A percentile compares a stretch with the other conserved stretches of the same genome.
Conservation (phyloP, 2,113 vertebrate species). For the Seriola quinqueradiata region DNA sequence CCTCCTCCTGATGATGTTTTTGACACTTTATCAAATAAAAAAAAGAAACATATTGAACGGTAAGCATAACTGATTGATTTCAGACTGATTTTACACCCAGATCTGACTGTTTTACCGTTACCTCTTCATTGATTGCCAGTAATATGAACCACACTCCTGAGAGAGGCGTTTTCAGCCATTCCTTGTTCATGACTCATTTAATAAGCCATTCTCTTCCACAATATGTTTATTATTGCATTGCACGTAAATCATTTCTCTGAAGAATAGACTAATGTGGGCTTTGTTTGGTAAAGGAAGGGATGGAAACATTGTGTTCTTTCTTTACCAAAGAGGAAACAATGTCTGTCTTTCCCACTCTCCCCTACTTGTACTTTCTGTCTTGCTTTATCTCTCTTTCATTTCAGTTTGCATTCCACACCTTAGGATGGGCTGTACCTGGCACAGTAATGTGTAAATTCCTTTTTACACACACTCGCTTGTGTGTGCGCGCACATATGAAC, state of each 20-base stretch:
- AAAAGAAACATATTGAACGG: not conserved
- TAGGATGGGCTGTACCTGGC: slow-evolving; percentile 54
- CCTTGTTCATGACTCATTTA: slow-evolving; percentile 40
- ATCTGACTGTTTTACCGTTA: not conserved
- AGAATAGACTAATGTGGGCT: not conserved
- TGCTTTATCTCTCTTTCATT: slow-evolving; percentile 1
- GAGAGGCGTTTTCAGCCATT: slow-evolving; percentile 9
- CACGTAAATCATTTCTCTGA: not conserved
- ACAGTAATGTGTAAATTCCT: slow-evolving; percentile 44
- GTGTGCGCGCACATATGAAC: not conserved
- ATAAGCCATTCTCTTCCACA: not conserved
- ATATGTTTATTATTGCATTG: not conserved
- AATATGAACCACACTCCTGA: not conserved
- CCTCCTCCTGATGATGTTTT: not conserved
- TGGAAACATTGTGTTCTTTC: not conserved
- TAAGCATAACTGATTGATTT: not conserved
- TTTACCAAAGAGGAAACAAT: not conserved
- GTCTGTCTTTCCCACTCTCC: not conserved
- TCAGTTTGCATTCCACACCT: slow-evolving; percentile 58
- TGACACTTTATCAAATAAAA: not conserved
- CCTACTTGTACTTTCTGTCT: not conserved
- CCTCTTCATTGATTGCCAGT: not conserved
- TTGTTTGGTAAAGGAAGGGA: not conserved
- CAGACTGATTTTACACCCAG: not conserved
- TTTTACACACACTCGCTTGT: not conserved